Evolutionary conservation across 2,888 invertebrate genomes (phyloP).

Genomic region (Aromia moschata): DNA sequence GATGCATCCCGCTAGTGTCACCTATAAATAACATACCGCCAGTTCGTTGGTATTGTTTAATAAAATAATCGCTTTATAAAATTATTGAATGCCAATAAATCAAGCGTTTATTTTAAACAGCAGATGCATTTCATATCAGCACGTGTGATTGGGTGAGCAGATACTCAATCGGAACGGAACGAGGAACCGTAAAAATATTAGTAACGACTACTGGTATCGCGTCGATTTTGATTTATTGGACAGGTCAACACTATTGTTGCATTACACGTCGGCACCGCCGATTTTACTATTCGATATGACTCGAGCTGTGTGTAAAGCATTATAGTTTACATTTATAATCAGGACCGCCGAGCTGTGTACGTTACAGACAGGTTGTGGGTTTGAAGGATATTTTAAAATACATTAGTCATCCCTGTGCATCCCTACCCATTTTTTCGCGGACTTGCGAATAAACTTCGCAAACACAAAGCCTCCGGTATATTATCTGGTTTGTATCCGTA

Average conservation of each 20-base stretch:
- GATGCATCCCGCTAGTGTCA: slow-evolving; percentile 38
- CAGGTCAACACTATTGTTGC: slow-evolving; percentile 57
- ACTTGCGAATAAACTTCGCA: slow-evolving; percentile 56
- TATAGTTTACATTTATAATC: slow-evolving; percentile 40
- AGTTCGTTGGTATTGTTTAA: slow-evolving; percentile 55
- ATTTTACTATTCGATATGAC: slow-evolving; percentile 36
- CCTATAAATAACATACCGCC: slow-evolving; percentile 49
- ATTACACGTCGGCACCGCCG: slow-evolving; percentile 49
- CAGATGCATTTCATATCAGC: slow-evolving; percentile 61
- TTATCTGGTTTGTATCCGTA: slow-evolving; percentile 53
- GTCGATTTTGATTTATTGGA: slow-evolving; percentile 59
- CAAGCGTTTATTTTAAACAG: slow-evolving; percentile 59
- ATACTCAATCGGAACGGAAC: slow-evolving; percentile 59
- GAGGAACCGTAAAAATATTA: slow-evolving; percentile 59
- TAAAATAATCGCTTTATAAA: slow-evolving; percentile 60
- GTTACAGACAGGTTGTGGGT: slow-evolving; percentile 46
- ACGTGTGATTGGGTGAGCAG: slow-evolving; percentile 59
- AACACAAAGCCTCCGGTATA: slow-evolving; percentile 55
- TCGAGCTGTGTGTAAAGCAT: slow-evolving; percentile 42
- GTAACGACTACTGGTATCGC: slow-evolving; percentile 56
- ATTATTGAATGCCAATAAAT: slow-evolving; percentile 60
- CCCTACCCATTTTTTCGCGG: slow-evolving; percentile 50
- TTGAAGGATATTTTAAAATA: slow-evolving; percentile 52
- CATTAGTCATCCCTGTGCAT: slow-evolving; percentile 53
- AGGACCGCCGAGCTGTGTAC: slow-evolving; percentile 40